Percentiles rank a stretch among this genome's conserved stretches.
Conservation (phyloP, 2,797 vertebrate species). For the Enteromius fasciolatus region DNA sequence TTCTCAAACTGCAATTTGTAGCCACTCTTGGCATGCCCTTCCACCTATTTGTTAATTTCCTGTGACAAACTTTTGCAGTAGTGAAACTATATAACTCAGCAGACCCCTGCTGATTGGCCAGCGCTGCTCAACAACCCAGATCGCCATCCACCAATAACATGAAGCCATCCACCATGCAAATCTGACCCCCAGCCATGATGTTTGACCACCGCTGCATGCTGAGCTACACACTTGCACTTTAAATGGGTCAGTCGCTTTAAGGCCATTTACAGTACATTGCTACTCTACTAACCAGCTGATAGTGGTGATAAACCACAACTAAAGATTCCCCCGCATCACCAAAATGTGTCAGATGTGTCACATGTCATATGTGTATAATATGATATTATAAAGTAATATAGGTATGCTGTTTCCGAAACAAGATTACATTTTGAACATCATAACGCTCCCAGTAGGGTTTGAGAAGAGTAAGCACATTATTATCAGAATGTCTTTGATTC, state of each 20-base stretch:
- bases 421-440: background rate
- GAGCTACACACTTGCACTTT: conserved; percentile 9
- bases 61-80: conserved; percentile 69
- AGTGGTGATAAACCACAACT: conserved; percentile 16
- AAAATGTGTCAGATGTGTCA: conserved; percentile 32
- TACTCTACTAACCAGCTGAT: conserved; percentile 33
- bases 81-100: conserved; percentile 73
- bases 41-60: conserved; percentile 67
- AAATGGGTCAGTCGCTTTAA: conserved; percentile 44
- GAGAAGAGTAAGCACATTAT: background rate
- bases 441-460: background rate
- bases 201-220: conserved; percentile 9
- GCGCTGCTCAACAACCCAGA: conserved; percentile 61
- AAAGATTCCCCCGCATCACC: background rate
- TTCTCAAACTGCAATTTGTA: conserved; percentile 55
- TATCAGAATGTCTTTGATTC: background rate
- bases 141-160: conserved; percentile 55
- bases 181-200: conserved; percentile 14
- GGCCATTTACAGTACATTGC: conserved; percentile 21
- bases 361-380: background rate
- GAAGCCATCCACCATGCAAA: background rate
- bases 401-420: background rate
- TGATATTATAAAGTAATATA: background rate
- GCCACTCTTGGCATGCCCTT: conserved; percentile 48
- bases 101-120: conserved; percentile 59